Evolutionary conservation across 2,888 invertebrate genomes (phyloP).

Genomic region (Ophion slaviceki): DNA sequence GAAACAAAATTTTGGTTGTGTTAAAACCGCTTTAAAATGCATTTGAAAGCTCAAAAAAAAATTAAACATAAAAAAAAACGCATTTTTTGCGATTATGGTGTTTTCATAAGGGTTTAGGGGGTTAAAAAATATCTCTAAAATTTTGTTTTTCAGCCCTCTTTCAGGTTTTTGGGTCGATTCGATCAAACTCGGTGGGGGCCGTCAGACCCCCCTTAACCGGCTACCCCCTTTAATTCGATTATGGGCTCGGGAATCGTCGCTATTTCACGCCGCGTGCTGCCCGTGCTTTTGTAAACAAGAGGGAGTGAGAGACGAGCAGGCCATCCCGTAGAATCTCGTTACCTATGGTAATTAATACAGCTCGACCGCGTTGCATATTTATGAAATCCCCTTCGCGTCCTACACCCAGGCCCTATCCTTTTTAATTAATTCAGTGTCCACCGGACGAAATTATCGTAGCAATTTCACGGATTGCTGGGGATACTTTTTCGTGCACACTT

Average conservation of each 20-base stretch:
- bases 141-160: too few species aligned
- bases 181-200: too few species aligned
- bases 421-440: conserved; percentile 76
- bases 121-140: too few species aligned
- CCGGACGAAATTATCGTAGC: conserved; percentile 72
- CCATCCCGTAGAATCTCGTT: conserved; percentile 68
- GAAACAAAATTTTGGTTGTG: too few species aligned
- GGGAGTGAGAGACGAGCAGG: conserved; percentile 27
- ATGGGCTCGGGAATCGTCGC: conserved; percentile 38
- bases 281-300: background rate
- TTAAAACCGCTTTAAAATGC: too few species aligned
- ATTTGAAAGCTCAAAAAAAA: too few species aligned
- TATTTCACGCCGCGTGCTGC: conserved; percentile 42
- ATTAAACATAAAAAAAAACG: too few species aligned
- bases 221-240: conserved; percentile 40
- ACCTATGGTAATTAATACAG: conserved; percentile 79
- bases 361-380: conserved; percentile 74
- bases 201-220: too few species aligned
- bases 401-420: conserved; percentile 38
- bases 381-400: conserved; percentile 63
- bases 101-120: too few species aligned
- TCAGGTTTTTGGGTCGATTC: too few species aligned
- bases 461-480: conserved; percentile 71
- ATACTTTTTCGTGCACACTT: conserved; percentile 6
- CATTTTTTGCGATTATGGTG: too few species aligned